These are phyloP conservation scores for Caenorhabditis japonica DNA, from an alignment of 2,888 invertebrate genomes.

Conservation along the genomic window DNA sequence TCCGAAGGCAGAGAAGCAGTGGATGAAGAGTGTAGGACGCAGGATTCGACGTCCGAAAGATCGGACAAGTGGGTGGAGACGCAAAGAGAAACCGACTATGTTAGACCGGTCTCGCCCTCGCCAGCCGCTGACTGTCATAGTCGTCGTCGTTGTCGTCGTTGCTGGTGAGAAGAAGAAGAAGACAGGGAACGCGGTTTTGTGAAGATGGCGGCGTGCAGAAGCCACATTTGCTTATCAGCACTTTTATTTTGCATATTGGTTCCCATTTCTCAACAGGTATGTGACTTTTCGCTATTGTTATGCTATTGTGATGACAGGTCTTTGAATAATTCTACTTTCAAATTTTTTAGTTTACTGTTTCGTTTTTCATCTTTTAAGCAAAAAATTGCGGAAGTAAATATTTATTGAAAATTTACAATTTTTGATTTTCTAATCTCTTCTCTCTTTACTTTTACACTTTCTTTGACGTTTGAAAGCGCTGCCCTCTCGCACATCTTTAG, in stretches of 20 bases:
- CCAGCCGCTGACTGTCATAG: slow-evolving; percentile 29
- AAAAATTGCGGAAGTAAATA: too few species aligned
- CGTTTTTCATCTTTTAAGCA: neutral
- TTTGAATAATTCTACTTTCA: neutral
- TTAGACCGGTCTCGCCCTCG: slow-evolving; percentile 51
- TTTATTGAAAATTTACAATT: too few species aligned
- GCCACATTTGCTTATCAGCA: slow-evolving; percentile 23
- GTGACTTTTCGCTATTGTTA: too few species aligned
- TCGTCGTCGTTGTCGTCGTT: slow-evolving; percentile 8
- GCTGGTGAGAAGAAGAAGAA: slow-evolving; percentile 19
- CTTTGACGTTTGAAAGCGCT: neutral
- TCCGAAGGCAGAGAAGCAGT: slow-evolving; percentile 16
- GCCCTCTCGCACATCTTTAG: too few species aligned
- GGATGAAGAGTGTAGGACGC: slow-evolving; percentile 27
- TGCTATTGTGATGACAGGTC: too few species aligned
- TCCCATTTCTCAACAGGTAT: slow-evolving; percentile 34
- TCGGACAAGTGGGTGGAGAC: slow-evolving; percentile 40
- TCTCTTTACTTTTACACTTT: neutral
- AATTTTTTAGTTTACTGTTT: neutral
- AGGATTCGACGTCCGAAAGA: slow-evolving; percentile 5
- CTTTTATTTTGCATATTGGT: slow-evolving; percentile 27
- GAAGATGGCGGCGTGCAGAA: slow-evolving; percentile 43
- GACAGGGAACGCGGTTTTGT: slow-evolving; percentile 34
- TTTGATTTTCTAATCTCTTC: too few species aligned
- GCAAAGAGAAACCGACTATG: slow-evolving; percentile 44